Evolutionary conservation across 2,113 vertebrate genomes (phyloP).

Genomic region (Cavia porcellus): DNA sequence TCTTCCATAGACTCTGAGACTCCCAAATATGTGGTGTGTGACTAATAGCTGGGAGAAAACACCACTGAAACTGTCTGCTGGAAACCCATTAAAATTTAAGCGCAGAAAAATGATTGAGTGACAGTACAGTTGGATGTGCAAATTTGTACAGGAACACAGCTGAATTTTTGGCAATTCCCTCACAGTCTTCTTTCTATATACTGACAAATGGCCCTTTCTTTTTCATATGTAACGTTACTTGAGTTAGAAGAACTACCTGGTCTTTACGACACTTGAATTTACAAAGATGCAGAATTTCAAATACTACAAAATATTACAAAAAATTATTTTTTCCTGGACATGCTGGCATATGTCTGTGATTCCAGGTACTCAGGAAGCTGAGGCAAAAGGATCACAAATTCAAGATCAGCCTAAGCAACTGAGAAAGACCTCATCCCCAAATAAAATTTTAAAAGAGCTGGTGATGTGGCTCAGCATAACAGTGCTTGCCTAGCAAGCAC

Average conservation of each 20-base stretch:
- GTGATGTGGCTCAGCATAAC: background rate
- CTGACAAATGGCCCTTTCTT: conserved; percentile 35
- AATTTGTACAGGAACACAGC: conserved; percentile 55
- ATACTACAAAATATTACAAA: conserved; percentile 3
- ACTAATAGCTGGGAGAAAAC: conserved; percentile 69
- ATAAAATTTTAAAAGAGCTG: background rate
- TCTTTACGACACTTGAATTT: conserved; percentile 53
- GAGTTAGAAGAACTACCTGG: background rate
- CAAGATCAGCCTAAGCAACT: background rate
- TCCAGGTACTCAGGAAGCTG: background rate
- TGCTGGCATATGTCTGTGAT: background rate
- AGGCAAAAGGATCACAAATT: background rate
- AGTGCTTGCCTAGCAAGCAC: background rate
- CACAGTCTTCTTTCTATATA: background rate
- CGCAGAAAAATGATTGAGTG: conserved; percentile 38
- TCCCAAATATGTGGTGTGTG: conserved; percentile 48
- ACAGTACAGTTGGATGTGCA: conserved; percentile 9
- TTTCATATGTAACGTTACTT: conserved; percentile 30
- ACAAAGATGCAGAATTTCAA: conserved; percentile 32
- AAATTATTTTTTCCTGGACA: background rate
- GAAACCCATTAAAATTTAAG: conserved; percentile 47
- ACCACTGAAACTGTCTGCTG: conserved; percentile 44
- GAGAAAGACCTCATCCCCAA: background rate
- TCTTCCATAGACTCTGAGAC: conserved; percentile 41
- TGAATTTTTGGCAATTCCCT: conserved; percentile 32